Percentiles rank a stretch among this genome's conserved stretches.
Evolutionary conservation across 2,888 invertebrate species (phyloP).

Genomic region (Aphrophora alni): DNA sequence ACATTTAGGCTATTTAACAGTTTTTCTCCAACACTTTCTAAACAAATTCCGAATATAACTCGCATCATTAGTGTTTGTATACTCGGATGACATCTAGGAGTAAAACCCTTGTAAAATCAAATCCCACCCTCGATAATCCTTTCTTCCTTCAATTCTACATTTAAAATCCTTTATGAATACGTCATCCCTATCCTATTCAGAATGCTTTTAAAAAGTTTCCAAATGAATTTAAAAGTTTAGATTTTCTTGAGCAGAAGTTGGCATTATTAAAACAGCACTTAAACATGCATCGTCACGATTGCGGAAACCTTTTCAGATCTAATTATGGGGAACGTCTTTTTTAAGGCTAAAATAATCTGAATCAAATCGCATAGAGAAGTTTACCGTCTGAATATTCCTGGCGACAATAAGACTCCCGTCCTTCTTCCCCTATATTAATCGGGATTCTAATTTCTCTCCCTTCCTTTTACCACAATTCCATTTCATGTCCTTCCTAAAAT

Average conservation of each 20-base stretch:
- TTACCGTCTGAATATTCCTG: neutral
- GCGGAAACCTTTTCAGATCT: neutral
- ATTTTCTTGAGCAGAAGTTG: neutral
- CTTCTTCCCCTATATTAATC: neutral
- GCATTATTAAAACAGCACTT: neutral
- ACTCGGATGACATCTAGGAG: too few relatives aligned
- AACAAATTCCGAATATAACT: too few relatives aligned
- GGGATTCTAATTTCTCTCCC: neutral
- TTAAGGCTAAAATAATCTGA: neutral
- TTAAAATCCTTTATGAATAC: too few relatives aligned
- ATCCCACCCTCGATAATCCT: too few relatives aligned
- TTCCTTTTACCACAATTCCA: neutral
- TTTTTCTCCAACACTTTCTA: too few relatives aligned
- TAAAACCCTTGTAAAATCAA: too few relatives aligned
- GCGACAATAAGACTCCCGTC: neutral
- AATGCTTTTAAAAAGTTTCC: neutral
- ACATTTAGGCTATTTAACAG: too few relatives aligned
- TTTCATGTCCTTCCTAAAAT: constrained; percentile 1
- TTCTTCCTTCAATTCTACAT: too few relatives aligned
- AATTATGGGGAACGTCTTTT: neutral
- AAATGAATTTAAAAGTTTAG: neutral
- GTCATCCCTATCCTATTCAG: too few relatives aligned
- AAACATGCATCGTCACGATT: neutral
- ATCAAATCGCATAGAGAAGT: neutral
- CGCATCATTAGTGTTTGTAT: too few relatives aligned